A percentile compares a stretch with the other conserved stretches of the same genome.
These are phyloP conservation scores for Rhorus exstirpatorius DNA, from an alignment of 2,888 invertebrate species.

Conservation along the genomic window DNA sequence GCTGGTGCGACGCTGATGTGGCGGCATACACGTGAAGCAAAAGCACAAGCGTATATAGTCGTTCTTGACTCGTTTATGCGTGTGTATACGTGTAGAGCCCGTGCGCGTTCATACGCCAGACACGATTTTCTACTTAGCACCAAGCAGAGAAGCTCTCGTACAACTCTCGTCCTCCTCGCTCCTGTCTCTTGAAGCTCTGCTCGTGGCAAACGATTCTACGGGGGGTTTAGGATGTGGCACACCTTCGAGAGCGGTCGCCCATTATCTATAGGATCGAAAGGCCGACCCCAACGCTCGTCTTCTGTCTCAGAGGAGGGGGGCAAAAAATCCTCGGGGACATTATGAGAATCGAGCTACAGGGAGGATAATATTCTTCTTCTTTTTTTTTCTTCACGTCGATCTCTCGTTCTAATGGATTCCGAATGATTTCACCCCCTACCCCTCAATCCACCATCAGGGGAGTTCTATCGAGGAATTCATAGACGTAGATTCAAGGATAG, in stretches of 20 bases:
- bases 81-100: conserved; percentile 57
- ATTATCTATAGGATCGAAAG: conserved; percentile 39
- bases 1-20: conserved; percentile 34
- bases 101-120: conserved; percentile 82
- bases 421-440: conserved; percentile 39
- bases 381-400: conserved; percentile 12
- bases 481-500: background rate
- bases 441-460: conserved; percentile 42
- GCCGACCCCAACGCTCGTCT: conserved; percentile 26
- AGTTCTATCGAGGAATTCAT: background rate
- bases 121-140: conserved; percentile 85
- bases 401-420: conserved; percentile 64
- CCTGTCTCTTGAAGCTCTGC: conserved; percentile 43
- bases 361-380: conserved; percentile 57
- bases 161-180: conserved; percentile 34
- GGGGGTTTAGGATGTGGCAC: conserved; percentile 52
- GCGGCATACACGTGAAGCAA: conserved; percentile 30
- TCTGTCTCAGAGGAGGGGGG: conserved; percentile 55
- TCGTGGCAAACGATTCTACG: conserved; percentile 55
- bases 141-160: conserved; percentile 57
- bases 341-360: conserved; percentile 30
- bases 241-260: conserved; percentile 60
- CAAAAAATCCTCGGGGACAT: conserved; percentile 57
- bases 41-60: conserved; percentile 14
- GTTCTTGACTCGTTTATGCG: background rate